Base-by-base conservation (phyloP, 1,140 invertebrate species). In the Doryteuthis pealeii region DNA sequence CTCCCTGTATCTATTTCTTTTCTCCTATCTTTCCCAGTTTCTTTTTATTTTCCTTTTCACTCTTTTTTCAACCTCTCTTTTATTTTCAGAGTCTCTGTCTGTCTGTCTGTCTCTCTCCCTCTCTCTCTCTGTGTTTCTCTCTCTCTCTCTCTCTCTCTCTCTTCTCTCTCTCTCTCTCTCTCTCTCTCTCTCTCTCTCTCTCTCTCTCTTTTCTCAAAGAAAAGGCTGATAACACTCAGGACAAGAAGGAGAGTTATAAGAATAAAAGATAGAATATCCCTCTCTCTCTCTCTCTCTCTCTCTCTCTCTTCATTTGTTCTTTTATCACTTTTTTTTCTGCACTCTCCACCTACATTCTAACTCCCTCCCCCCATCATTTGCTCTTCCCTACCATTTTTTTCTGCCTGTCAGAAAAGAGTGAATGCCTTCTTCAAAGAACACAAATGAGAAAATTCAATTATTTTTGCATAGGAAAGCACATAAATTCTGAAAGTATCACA, bases 141-240 rank as follows among this genome's bases (percentile, higher is more conserved):
- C 67, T 74, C 73, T 73, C 67, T 73, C 73, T 0, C 69, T 45
- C 69, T 74, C 66, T 74, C 68, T 72, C 32, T 45, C 67, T 72
- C 73, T 74, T 49, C 67, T 74, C 70, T 74, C 68, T 74, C 73
- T 3, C 8, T 74, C 68, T 72, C 33, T 45, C 26, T 71, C 67
- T 43, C 68, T 72, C 26, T 6, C 2, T 26, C 28, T 32, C n/a
- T 26, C 68, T 33, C 28, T 70, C 31, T 35, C 10, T 22, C 43
- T 45, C 70, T 45, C 22, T 43, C 32, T 71, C 32, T 40, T 18
- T 72, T 31, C 70, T 18, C 70, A 22, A n/a, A n/a, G n/a, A n/a
- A n/a, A n/a, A n/a, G n/a, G n/a, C n/a, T n/a, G n/a, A n/a, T n/a
- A n/a, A n/a, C n/a, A n/a, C n/a, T n/a, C n/a, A n/a, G n/a, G n/a